Percentiles rank a stretch among this genome's conserved stretches.
Evolutionary conservation across 1,140 invertebrate species (phyloP).

Genomic region (Trachymyrmex cornetzi): DNA sequence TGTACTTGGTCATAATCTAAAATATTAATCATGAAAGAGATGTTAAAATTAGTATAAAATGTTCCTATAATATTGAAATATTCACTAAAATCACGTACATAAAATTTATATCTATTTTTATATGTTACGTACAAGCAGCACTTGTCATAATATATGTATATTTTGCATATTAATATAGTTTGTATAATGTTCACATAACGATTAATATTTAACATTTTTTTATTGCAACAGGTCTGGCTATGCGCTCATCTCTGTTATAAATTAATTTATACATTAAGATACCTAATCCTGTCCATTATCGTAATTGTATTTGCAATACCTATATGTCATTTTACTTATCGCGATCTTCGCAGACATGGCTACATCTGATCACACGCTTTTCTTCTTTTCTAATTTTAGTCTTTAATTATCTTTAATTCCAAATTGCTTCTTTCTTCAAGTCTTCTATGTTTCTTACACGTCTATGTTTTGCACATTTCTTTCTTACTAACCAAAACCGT

Average conservation of each 20-base stretch:
- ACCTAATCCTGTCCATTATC: slow-evolving; percentile 79
- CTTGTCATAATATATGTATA: slow-evolving; percentile 49
- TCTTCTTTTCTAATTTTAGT: slow-evolving; percentile 68
- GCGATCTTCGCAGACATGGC: slow-evolving; percentile 78
- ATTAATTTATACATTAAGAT: slow-evolving; percentile 82
- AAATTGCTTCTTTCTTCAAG: background rate
- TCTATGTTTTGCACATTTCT: slow-evolving; percentile 37
- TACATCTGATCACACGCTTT: slow-evolving; percentile 84
- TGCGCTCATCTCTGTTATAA: slow-evolving; percentile 79
- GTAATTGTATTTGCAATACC: slow-evolving; percentile 77
- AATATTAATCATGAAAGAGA: background rate
- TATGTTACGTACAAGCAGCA: slow-evolving; percentile 19
- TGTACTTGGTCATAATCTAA: slow-evolving; percentile 7
- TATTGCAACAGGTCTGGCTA: slow-evolving; percentile 85
- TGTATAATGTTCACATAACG: slow-evolving; percentile 51
- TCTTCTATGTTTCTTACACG: slow-evolving; percentile 19
- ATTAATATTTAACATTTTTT: slow-evolving; percentile 78
- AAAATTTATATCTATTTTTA: slow-evolving; percentile 42
- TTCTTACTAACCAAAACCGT: slow-evolving; percentile 24
- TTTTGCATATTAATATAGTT: slow-evolving; percentile 37
- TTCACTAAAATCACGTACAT: slow-evolving; percentile 29
- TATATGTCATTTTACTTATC: slow-evolving; percentile 75
- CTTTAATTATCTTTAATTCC: slow-evolving; percentile 42
- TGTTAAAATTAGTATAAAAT: slow-evolving; percentile 19
- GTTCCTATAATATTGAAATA: slow-evolving; percentile 18